A percentile compares a stretch with the other conserved stretches of the same genome.
Conservation (phyloP, 1,140 invertebrate genomes). For the Hylaeus anthracinus region DNA sequence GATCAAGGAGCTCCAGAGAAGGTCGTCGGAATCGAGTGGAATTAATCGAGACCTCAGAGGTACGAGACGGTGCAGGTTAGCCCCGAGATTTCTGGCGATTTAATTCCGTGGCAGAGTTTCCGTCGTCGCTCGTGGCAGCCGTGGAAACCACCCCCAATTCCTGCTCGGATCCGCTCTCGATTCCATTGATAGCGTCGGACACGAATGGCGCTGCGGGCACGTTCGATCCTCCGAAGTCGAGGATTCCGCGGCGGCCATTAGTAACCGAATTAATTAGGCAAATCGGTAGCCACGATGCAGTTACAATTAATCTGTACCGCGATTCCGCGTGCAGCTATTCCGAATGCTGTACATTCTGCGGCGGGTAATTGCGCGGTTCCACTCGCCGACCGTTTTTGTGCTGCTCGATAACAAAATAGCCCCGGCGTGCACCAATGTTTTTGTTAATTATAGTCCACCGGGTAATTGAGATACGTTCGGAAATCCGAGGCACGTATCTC, state of each 20-base stretch:
- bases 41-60: slow-evolving; percentile 37
- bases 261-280: slow-evolving; percentile 81
- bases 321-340: slow-evolving; percentile 45
- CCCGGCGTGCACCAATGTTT: slow-evolving; percentile 9
- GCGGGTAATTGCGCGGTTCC: slow-evolving; percentile 40
- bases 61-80: neutral
- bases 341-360: slow-evolving; percentile 20
- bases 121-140: slow-evolving; percentile 50
- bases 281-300: slow-evolving; percentile 76
- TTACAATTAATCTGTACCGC: slow-evolving; percentile 74
- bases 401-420: slow-evolving; percentile 45
- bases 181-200: slow-evolving; percentile 36
- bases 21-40: slow-evolving; percentile 26
- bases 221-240: slow-evolving; percentile 57
- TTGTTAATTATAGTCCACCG: slow-evolving; percentile 44
- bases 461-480: slow-evolving; percentile 43
- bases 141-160: slow-evolving; percentile 29
- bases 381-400: slow-evolving; percentile 25
- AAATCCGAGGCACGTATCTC: slow-evolving; percentile 25
- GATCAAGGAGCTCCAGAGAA: slow-evolving; percentile 2
- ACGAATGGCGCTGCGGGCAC: slow-evolving; percentile 44
- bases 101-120: slow-evolving; percentile 57
- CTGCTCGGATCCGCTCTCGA: slow-evolving; percentile 25
- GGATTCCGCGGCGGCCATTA: slow-evolving; percentile 72
- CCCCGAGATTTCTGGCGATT: slow-evolving; percentile 59